Base-by-base conservation (phyloP, 64 coral and sea anemone genomes). In the Pocillopora damicornis region DNA sequence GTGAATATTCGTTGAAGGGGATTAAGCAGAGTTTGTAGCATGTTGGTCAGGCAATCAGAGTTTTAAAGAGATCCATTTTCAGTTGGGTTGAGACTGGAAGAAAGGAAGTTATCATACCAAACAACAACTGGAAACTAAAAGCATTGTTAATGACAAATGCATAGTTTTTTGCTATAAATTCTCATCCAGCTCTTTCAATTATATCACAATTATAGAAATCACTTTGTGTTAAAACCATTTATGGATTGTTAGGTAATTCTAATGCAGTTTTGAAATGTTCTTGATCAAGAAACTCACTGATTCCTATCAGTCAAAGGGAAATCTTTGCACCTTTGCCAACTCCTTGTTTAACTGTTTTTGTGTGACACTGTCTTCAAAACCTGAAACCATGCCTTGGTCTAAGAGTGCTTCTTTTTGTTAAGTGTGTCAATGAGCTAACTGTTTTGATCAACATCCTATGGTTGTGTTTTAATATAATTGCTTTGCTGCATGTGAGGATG, bases 91-190 rank as follows among this genome's bases (percentile, higher is more conserved):
- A 20, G n/a, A 71, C 25, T 71, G 2, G 13, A 63, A 63, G 61
- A 15, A 15, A 63, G 61, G 13, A 63, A 63, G 16, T 63, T 71
- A 20, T 30, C 11, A 23, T 7, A 71, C 67, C 67, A 23, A 30
- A 71, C 22, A 17, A 13, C 15, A 13, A 56, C 56, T 79, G 77
- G 77, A 79, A 79, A 79, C 77, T 58, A 79, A 79, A 79, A 79
- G 77, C 13, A 23, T 23, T 79, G 13, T 60, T n/a, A 71, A 71
- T 71, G n/a, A 23, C 20, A 10, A n/a, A 7, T 71, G 67, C 7
- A 25, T 71, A 71, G 67, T 11, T 71, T 23, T 51, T 7, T 51
- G 42, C 42, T 51, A 4, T 51, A 51, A 30, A 51, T 51, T 51
- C 42, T 51, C 42, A 51, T 51, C 42, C 42, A 51, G 7, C 42